Percentiles rank a stretch among this genome's conserved stretches.
These are phyloP conservation scores for Hypotaenidia okinawae DNA, from an alignment of 2,797 vertebrate species.

Conservation along the genomic window DNA sequence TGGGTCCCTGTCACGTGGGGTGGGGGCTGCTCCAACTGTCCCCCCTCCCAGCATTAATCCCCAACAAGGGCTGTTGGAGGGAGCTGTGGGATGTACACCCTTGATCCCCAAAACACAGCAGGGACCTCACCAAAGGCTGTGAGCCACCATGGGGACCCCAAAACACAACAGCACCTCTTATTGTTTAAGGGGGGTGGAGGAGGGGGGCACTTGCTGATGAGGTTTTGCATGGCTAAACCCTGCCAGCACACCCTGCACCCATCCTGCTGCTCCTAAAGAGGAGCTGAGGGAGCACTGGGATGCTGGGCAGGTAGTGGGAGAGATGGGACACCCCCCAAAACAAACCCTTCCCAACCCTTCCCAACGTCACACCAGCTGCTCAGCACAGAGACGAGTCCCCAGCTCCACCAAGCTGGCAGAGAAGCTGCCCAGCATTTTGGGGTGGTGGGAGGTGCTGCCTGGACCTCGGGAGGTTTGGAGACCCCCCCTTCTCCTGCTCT, in stretches of 20 bases:
- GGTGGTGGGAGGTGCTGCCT: not conserved
- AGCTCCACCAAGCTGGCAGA: conserved; percentile 52
- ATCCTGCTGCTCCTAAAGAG: conserved; percentile 15
- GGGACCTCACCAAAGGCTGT: not conserved
- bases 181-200: not conserved
- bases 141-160: not conserved
- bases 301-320: conserved; percentile 69
- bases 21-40: not conserved
- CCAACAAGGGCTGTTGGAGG: not conserved
- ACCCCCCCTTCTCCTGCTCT: too few relatives aligned
- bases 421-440: fast-evolving
- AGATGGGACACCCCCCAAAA: conserved; percentile 73
- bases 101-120: not conserved
- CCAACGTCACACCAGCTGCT: conserved; percentile 78
- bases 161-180: not conserved
- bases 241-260: not conserved
- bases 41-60: not conserved
- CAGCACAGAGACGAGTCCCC: conserved; percentile 67
- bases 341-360: conserved; percentile 79
- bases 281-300: conserved; percentile 58
- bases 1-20: not conserved
- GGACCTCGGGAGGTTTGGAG: too few relatives aligned
- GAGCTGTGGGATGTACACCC: not conserved
- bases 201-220: not conserved
- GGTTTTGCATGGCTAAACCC: not conserved